Evolutionary conservation across 2,797 vertebrate species (phyloP), one percentile per base, ranked within the genome.

Genomic region (Discoglossus pictus): DNA sequence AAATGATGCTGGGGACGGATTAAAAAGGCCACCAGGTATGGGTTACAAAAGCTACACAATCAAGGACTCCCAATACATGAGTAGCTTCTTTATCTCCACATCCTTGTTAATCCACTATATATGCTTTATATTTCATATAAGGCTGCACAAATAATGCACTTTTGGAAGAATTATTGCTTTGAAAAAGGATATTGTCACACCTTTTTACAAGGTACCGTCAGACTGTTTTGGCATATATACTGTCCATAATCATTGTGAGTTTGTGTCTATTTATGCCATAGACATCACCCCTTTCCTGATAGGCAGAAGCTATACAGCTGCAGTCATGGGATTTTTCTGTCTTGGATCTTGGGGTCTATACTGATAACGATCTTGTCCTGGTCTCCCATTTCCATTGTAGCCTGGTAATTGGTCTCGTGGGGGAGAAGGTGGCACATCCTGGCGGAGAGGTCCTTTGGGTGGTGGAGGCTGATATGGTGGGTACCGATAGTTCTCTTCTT

Each of bases 341-440:
- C 90, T 84, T 6, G 90, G 87, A 75, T 94, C 89, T 63, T 91
- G 90, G 50, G 88, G 84, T 59, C 79, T 79, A 56, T 90, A 93
- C 50, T 79, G 83, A 55, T 90, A 93, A 13, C 75, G 88, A 40
- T 94, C 91, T 20, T 90, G 83, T 35, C 67, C 82, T 10, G 78
- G 76, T 34, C 90, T 92, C 63, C 87, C 83, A 82, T 92, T 86
- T 23, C 93, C 94, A 31, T 83, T 89, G 18, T 94, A 97, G 38
- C 89, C 87, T 4, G 88, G 85, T 6, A 84, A 86, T 46, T 92
- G 91, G 8, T 88, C 84, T 61, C 90, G 89, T 15, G 93, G 92
- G 6, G 95, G 97, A 7, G 96, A 99, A 1, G 97, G 97, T 0
- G 97, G 97, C 12, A 99, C 94, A 0, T 98, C 97, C 80, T 98